Evolutionary conservation across 1,140 invertebrate species (phyloP).

Genomic region (Bathynomus jamesi): DNA sequence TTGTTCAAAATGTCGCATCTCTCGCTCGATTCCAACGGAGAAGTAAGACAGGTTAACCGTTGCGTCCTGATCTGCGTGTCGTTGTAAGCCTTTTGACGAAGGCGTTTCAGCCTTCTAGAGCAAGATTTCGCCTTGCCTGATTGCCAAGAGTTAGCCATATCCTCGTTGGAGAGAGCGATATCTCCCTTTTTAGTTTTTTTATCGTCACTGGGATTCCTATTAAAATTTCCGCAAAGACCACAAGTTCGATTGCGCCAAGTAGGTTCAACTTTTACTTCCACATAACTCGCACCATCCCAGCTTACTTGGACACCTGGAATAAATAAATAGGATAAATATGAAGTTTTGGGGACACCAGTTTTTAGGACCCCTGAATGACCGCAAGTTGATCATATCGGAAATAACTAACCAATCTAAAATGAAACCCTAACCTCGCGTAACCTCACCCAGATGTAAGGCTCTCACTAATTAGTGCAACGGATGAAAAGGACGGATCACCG

Average conservation of each 20-base stretch:
- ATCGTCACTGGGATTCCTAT: slow-evolving; percentile 55
- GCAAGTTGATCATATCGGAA: no score
- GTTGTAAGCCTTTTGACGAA: not conserved
- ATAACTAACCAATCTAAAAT: no score
- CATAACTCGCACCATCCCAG: slow-evolving; percentile 86
- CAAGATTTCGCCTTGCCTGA: not conserved
- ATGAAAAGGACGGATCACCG: no score
- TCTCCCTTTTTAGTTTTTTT: not conserved
- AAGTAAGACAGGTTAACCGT: not conserved
- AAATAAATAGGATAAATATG: not conserved
- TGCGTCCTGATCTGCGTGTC: not conserved
- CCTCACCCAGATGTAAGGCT: no score
- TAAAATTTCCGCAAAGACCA: slow-evolving; percentile 90
- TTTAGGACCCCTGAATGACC: no score
- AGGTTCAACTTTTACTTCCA: slow-evolving; percentile 78
- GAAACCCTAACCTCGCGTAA: no score
- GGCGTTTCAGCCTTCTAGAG: not conserved
- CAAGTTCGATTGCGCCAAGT: slow-evolving; percentile 68
- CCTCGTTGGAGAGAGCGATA: not conserved
- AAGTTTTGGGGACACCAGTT: no score
- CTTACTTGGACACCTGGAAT: slow-evolving; percentile 61
- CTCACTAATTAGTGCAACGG: no score
- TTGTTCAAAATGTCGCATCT: not conserved
- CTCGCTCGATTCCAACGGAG: not conserved
- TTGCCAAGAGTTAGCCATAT: not conserved